These are phyloP conservation scores for Onychostruthus taczanowskii DNA, from an alignment of 2,113 vertebrate genomes.

Conservation along the genomic window DNA sequence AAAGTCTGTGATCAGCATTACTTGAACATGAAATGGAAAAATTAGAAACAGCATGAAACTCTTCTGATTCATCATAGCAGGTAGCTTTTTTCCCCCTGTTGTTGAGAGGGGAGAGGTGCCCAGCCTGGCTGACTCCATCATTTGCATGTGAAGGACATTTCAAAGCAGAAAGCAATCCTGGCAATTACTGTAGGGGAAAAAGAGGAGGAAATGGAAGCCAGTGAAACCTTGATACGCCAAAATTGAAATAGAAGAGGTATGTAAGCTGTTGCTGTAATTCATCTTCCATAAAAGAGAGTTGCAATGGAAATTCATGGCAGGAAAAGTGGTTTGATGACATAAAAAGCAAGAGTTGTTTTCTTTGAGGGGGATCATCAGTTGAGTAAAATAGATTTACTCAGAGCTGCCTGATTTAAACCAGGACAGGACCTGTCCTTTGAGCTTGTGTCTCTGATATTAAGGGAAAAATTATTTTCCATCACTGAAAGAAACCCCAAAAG, in stretches of 20 bases:
- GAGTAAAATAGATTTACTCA: background rate
- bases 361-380: background rate
- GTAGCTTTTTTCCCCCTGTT: background rate
- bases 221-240: background rate
- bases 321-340: background rate
- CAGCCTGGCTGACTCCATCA: background rate
- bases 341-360: background rate
- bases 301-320: background rate
- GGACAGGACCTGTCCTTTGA: background rate
- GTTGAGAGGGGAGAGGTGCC: background rate
- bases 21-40: background rate
- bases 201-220: background rate
- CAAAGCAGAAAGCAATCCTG: background rate
- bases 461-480: background rate
- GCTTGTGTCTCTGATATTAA: background rate
- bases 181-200: background rate
- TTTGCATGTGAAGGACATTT: background rate
- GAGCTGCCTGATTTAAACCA: background rate
- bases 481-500: background rate
- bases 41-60: background rate
- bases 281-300: background rate
- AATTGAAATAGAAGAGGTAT: background rate
- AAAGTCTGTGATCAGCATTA: conserved; percentile 5
- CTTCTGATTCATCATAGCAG: background rate
- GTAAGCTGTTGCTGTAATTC: background rate